Evolutionary conservation across 2,113 vertebrate genomes (phyloP).

Genomic region (Meles meles): DNA sequence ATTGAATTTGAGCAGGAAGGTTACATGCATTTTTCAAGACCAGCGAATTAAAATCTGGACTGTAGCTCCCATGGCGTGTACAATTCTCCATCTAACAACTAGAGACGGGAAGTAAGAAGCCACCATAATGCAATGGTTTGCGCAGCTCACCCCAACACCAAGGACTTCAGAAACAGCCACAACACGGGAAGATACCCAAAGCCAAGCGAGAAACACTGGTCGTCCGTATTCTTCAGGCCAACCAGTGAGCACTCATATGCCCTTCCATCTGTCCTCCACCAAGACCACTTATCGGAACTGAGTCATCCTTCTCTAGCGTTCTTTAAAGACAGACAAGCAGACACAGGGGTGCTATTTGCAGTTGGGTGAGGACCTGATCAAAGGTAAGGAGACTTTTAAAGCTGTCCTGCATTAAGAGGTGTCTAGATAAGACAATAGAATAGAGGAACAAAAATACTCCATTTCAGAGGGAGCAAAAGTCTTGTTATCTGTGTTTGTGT

Average conservation of each 20-base stretch:
- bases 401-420: slow-evolving; percentile 55
- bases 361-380: slow-evolving; percentile 65
- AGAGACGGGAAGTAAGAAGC: slow-evolving; percentile 44
- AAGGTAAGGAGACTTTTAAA: slow-evolving; percentile 70
- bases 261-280: slow-evolving; percentile 27
- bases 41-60: background rate
- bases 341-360: slow-evolving; percentile 52
- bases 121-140: background rate
- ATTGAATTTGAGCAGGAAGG: background rate
- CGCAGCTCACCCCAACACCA: background rate
- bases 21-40: background rate
- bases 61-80: background rate
- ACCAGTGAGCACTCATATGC: slow-evolving; percentile 8
- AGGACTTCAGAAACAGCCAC: slow-evolving; percentile 23
- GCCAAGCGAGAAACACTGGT: slow-evolving; percentile 8
- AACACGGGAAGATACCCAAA: background rate
- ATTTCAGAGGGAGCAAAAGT: background rate
- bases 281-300: slow-evolving; percentile 46
- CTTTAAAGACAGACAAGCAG: slow-evolving; percentile 47
- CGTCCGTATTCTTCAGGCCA: slow-evolving; percentile 35
- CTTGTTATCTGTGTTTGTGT: slow-evolving; percentile 58
- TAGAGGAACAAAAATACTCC: slow-evolving; percentile 42
- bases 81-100: background rate
- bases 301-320: slow-evolving; percentile 40
- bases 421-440: slow-evolving; percentile 46